A percentile compares a stretch with the other conserved stretches of the same genome.
phyloP scores from a whole-genome alignment of 2,797 vertebrate species.

The Mionectes olivaceus region DNA sequence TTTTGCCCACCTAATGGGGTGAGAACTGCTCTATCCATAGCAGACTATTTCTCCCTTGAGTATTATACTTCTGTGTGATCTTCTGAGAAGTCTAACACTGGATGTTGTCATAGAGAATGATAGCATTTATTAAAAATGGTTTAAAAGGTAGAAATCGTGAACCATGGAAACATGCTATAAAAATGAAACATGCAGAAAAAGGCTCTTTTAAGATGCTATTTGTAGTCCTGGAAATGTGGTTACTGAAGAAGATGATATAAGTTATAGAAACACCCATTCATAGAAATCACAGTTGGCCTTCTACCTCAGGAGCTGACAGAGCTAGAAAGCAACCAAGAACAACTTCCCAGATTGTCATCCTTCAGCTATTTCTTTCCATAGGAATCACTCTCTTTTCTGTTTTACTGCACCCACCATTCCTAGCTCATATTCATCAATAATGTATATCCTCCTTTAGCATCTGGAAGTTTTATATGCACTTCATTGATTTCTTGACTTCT shows the following conservation, averaged over 20 bases:
- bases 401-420: background rate
- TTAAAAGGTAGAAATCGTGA: constrained; percentile 31
- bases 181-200: constrained; percentile 49
- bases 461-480: background rate
- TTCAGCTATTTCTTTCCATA: background rate
- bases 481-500: background rate
- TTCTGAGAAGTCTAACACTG: constrained; percentile 45
- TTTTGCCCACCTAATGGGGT: constrained; percentile 45
- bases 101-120: constrained; percentile 28
- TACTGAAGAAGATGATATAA: constrained; percentile 28
- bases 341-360: background rate
- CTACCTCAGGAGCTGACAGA: background rate
- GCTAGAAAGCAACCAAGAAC: background rate
- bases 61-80: constrained; percentile 46
- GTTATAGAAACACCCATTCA: constrained; percentile 27
- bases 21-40: background rate
- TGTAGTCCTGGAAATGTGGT: background rate
- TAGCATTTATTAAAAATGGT: constrained; percentile 54
- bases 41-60: constrained; percentile 50
- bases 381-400: background rate
- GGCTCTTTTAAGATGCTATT: constrained; percentile 38
- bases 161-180: constrained; percentile 5
- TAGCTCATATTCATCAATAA: background rate
- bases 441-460: background rate
- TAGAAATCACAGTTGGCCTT: constrained; percentile 14